Evolutionary conservation across 2,113 vertebrate species (phyloP).

Genomic region (Calyptomena viridis): DNA sequence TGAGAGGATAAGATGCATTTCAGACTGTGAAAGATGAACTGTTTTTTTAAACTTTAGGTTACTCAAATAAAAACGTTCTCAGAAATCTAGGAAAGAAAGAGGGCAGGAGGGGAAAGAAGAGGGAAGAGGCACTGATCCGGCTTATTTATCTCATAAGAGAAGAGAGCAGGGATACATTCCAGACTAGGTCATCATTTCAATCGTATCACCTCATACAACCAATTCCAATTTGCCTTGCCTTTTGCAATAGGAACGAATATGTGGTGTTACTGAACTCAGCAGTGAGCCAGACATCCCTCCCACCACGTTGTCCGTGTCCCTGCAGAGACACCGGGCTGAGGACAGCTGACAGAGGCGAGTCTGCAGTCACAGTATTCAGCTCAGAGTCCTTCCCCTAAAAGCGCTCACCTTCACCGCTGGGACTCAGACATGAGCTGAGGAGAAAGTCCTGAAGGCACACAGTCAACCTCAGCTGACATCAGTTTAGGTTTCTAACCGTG

Average conservation of each 20-base stretch:
- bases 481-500: background rate
- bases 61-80: background rate
- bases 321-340: background rate
- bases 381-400: background rate
- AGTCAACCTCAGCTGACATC: background rate
- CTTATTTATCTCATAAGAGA: background rate
- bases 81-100: background rate
- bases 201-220: background rate
- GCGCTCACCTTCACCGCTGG: rapidly evolving
- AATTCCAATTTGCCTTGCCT: rapidly evolving
- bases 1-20: background rate
- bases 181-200: background rate
- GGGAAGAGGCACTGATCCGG: background rate
- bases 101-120: background rate
- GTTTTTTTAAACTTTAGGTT: background rate
- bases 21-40: background rate
- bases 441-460: background rate
- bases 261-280: background rate
- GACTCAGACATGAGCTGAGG: background rate
- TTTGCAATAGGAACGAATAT: background rate
- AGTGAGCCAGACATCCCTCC: background rate
- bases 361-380: background rate
- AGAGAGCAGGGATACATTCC: background rate
- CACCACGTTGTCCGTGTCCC: background rate
- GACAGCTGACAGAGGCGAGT: background rate